These are phyloP conservation scores for Drosophila melanocephala DNA, from an alignment of 2,888 invertebrate genomes.

Conservation along the genomic window DNA sequence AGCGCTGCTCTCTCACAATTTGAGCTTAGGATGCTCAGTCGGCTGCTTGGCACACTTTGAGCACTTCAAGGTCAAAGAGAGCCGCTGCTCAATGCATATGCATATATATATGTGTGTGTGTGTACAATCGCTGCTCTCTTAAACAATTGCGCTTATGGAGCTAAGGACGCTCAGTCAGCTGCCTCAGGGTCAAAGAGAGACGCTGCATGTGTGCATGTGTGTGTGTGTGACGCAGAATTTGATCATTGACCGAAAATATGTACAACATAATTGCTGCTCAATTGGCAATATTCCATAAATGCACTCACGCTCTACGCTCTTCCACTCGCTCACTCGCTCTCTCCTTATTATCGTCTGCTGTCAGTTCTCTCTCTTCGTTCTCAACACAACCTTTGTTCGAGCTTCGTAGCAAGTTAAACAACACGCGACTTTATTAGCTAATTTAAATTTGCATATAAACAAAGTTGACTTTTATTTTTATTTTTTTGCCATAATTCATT, in stretches of 20 bases:
- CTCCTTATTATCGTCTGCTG: neutral
- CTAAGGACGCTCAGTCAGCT: neutral
- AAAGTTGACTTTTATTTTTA: neutral
- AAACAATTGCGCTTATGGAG: neutral
- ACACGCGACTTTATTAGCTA: slow-evolving; percentile 20
- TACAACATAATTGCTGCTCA: neutral
- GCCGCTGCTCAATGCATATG: neutral
- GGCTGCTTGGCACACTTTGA: neutral
- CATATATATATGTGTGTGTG: neutral
- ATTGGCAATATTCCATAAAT: slow-evolving; percentile 41
- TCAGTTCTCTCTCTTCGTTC: neutral
- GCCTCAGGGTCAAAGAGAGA: neutral
- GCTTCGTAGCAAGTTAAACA: slow-evolving; percentile 15
- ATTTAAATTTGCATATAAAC: slow-evolving; percentile 22
- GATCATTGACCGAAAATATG: neutral
- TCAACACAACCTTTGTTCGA: slow-evolving; percentile 23
- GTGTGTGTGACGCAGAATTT: neutral
- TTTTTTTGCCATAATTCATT: neutral
- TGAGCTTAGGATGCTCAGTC: neutral
- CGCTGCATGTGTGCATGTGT: neutral
- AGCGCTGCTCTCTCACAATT: neutral
- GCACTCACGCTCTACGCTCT: slow-evolving; percentile 1
- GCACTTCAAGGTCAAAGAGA: neutral
- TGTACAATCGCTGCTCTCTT: neutral
- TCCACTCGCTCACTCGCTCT: neutral